Evolutionary conservation across 1,140 invertebrate species (phyloP).

Genomic region (Elysia chlorotica): DNA sequence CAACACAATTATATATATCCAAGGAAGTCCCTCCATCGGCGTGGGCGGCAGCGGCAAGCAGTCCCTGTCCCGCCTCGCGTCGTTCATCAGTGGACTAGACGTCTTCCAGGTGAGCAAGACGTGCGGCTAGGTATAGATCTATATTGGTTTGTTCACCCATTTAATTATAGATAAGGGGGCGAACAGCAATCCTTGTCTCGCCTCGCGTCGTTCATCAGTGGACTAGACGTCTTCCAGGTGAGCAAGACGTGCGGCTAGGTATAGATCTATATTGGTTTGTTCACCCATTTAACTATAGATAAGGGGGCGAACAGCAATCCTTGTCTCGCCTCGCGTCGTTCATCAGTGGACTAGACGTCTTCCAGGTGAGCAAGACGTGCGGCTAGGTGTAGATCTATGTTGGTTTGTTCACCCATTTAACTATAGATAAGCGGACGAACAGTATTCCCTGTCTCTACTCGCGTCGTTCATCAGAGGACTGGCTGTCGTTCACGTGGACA

Average conservation of each 20-base stretch:
- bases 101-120: conserved; percentile 67
- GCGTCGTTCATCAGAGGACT: conserved; percentile 93
- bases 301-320: conserved; percentile 92
- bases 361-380: conserved; percentile 46
- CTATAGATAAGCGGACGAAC: conserved; percentile 77
- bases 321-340: conserved; percentile 89
- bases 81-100: conserved; percentile 93
- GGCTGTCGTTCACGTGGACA: conserved; percentile 73
- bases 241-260: neutral
- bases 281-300: neutral
- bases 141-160: neutral
- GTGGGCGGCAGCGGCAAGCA: conserved; percentile 97
- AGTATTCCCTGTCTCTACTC: conserved; percentile 89
- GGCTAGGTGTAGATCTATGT: neutral
- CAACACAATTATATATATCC: too few species aligned
- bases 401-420: neutral
- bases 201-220: conserved; percentile 91
- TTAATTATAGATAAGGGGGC: conserved; percentile 68
- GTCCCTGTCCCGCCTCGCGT: conserved; percentile 86
- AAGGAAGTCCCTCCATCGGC: conserved; percentile 87
- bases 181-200: conserved; percentile 93
- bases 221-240: conserved; percentile 79
- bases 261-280: neutral
- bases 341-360: conserved; percentile 91
- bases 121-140: neutral